These are phyloP conservation scores for Acrocephalus arundinaceus DNA, from an alignment of 2,113 vertebrate species.

Conservation along the genomic window DNA sequence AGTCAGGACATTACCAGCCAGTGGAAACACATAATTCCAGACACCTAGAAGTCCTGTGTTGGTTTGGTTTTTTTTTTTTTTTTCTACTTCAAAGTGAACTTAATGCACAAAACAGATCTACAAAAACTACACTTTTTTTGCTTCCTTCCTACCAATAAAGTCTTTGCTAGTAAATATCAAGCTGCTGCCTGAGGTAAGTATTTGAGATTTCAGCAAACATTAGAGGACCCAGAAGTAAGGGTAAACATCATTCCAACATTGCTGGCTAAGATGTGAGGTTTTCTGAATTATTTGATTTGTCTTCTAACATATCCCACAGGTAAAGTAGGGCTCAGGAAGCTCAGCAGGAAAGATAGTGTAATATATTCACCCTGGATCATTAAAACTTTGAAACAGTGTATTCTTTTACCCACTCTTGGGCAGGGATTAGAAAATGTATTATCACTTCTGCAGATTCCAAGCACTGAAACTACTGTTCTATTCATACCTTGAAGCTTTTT, in stretches of 20 bases:
- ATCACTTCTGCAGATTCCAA: slow-evolving; percentile 19
- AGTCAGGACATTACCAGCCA: neutral
- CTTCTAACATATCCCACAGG: neutral
- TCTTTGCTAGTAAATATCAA: neutral
- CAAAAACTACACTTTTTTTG: neutral
- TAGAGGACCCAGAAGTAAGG: neutral
- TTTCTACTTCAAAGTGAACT: neutral
- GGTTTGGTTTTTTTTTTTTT: neutral
- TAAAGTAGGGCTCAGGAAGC: neutral
- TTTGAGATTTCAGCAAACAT: neutral
- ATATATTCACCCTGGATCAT: slow-evolving; percentile 12
- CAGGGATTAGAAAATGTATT: slow-evolving; percentile 40
- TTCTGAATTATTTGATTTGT: neutral
- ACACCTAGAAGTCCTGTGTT: neutral
- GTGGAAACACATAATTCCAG: neutral
- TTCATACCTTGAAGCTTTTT: slow-evolving; percentile 19
- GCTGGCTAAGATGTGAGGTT: neutral
- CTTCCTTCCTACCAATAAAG: neutral
- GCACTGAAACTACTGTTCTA: slow-evolving; percentile 1
- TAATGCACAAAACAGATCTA: neutral
- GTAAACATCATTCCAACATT: neutral
- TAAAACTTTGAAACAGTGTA: slow-evolving; percentile 6
- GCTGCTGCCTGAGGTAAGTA: neutral
- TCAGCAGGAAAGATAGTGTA: neutral
- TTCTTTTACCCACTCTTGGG: slow-evolving; percentile 10